A percentile compares a stretch with the other conserved stretches of the same genome.
phyloP scores from a whole-genome alignment of 2,888 invertebrate species.

The Myopa tessellatipennis region DNA sequence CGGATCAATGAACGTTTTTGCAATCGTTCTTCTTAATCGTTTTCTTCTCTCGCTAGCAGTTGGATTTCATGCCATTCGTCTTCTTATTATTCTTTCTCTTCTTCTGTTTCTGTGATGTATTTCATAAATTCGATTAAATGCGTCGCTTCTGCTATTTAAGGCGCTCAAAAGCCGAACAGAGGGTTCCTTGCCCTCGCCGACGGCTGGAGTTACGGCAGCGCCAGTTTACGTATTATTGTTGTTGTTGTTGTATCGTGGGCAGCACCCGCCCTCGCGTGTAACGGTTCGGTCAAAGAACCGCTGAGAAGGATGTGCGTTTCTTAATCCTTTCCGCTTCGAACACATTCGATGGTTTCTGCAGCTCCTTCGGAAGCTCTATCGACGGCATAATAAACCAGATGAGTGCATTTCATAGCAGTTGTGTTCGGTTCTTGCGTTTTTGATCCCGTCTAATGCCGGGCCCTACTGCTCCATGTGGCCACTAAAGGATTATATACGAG shows the following conservation, averaged over 20 bases:
- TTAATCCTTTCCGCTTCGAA: slow-evolving; percentile 2
- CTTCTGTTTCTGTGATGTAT: background rate
- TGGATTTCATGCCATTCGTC: background rate
- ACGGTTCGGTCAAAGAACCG: slow-evolving; percentile 13
- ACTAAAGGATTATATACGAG: too few species aligned
- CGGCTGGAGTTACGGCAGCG: background rate
- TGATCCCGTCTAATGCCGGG: too few species aligned
- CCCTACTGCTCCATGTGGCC: too few species aligned
- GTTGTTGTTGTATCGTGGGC: background rate
- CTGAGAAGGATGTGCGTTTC: slow-evolving; percentile 9
- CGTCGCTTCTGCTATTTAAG: background rate
- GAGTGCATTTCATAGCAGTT: too few species aligned
- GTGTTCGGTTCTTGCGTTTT: too few species aligned
- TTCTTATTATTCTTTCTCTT: background rate
- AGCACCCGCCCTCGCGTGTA: background rate
- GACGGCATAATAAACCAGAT: too few species aligned
- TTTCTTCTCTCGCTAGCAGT: background rate
- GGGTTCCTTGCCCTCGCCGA: slow-evolving; percentile 12
- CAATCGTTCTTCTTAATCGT: background rate
- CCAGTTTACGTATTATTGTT: background rate
- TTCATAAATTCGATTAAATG: slow-evolving; percentile 2
- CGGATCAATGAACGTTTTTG: slow-evolving; percentile 35
- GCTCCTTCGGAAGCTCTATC: too few species aligned
- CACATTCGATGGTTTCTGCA: too few species aligned
- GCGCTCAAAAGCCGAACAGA: background rate